Percentiles rank a stretch among this genome's conserved stretches.
Conservation (phyloP, 2,888 invertebrate genomes). For the Epirrhoe tristata region DNA sequence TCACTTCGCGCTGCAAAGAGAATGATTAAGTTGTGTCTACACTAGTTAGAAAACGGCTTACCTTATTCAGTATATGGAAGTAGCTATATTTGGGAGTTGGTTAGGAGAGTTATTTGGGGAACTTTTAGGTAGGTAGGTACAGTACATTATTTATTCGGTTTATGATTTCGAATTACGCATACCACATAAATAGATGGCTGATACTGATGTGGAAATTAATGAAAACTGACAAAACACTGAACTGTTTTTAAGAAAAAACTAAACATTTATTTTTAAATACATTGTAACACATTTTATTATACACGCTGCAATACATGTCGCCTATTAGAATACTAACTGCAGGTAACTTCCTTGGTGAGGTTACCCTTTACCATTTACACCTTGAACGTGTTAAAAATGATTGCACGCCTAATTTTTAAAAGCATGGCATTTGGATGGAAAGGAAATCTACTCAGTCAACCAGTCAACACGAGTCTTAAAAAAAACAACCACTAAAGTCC, state of each 20-base stretch:
- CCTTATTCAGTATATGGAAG: constrained; percentile 35
- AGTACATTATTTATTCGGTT: constrained; percentile 23
- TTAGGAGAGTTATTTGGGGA: constrained; percentile 35
- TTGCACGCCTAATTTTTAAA: not conserved
- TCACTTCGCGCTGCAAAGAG: constrained; percentile 57
- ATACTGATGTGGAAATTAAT: not conserved
- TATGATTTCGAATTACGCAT: constrained; percentile 1
- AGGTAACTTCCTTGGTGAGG: too few species aligned
- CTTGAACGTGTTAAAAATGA: too few species aligned
- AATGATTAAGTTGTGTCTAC: constrained; percentile 60
- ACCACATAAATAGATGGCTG: not conserved
- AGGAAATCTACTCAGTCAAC: not conserved
- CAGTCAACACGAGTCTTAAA: not conserved
- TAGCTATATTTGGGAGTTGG: constrained; percentile 40
- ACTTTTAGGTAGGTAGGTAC: constrained; percentile 7
- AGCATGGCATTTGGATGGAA: not conserved
- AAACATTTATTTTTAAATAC: too few species aligned
- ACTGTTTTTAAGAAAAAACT: too few species aligned
- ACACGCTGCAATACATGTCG: too few species aligned
- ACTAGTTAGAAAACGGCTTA: constrained; percentile 41
- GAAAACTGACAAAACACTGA: too few species aligned
- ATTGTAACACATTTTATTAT: too few species aligned
- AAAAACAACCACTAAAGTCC: constrained; percentile 20
- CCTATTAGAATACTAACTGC: too few species aligned
- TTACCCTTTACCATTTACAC: too few species aligned